These are phyloP conservation scores for Belgica antarctica DNA, from an alignment of 2,888 invertebrate species.

Conservation along the genomic window DNA sequence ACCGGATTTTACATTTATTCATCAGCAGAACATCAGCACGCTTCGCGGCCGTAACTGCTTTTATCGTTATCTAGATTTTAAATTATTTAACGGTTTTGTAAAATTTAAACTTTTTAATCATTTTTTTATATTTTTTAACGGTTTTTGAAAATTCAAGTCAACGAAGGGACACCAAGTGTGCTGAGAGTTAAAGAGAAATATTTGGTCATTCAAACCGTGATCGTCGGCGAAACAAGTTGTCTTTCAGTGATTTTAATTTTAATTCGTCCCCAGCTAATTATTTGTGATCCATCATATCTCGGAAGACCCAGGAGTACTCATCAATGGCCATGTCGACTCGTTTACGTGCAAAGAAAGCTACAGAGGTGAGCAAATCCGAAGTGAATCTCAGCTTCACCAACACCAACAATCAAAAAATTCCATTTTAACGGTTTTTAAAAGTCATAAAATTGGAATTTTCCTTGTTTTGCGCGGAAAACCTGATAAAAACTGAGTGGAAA, in stretches of 20 bases:
- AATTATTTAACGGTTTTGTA: too few relatives aligned
- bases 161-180: not conserved
- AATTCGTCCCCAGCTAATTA: not conserved
- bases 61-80: too few relatives aligned
- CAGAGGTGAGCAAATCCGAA: constrained; percentile 29
- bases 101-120: too few relatives aligned
- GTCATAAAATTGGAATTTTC: not conserved
- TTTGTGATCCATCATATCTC: not conserved
- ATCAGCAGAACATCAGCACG: too few relatives aligned
- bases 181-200: too few relatives aligned
- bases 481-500: not conserved
- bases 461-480: not conserved
- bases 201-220: too few relatives aligned
- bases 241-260: too few relatives aligned
- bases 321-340: constrained; percentile 34
- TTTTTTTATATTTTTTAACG: too few relatives aligned
- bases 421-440: constrained; percentile 25
- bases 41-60: not conserved
- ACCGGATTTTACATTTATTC: too few relatives aligned
- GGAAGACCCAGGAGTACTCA: not conserved
- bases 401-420: constrained; percentile 13
- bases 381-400: not conserved
- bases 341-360: not conserved
- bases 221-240: too few relatives aligned
- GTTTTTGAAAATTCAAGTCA: not conserved